phyloP scores from a whole-genome alignment of 2,797 vertebrate species.

The Pipistrellus pygmaeus region DNA sequence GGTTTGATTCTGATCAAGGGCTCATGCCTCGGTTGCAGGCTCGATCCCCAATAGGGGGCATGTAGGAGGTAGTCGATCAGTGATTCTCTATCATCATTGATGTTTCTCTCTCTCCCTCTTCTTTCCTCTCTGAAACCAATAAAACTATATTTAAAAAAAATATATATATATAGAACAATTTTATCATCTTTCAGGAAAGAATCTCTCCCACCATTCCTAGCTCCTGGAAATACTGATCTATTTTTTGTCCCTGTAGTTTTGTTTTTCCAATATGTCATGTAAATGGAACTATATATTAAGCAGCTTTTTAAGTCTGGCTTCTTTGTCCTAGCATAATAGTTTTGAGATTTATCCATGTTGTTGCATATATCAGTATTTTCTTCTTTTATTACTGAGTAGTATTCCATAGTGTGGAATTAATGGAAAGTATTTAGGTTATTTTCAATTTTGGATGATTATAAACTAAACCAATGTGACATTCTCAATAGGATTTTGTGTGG shows the following conservation, averaged over 20 bases:
- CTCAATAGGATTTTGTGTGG: background rate
- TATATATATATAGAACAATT: background rate
- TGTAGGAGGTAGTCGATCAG: no score
- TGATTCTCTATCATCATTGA: no score
- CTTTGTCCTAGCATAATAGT: constrained; percentile 6
- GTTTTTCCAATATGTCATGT: background rate
- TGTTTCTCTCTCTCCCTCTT: no score
- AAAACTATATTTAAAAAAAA: no score
- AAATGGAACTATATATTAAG: background rate
- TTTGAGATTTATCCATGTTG: constrained; percentile 8
- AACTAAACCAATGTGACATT: constrained; percentile 6
- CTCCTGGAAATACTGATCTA: background rate
- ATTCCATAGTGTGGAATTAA: background rate
- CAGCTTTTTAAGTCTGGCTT: background rate
- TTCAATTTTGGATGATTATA: background rate
- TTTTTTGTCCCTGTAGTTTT: constrained; percentile 17
- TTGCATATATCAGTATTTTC: background rate
- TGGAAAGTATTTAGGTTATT: background rate
- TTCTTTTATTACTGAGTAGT: background rate
- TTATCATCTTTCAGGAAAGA: background rate
- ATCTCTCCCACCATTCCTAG: background rate
- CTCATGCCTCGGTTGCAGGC: no score
- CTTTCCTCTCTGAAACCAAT: no score
- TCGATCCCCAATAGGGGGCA: no score
- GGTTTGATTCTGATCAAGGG: no score